Evolutionary conservation across 2,888 invertebrate species (phyloP).

Genomic region (Drosophila imparisetae): DNA sequence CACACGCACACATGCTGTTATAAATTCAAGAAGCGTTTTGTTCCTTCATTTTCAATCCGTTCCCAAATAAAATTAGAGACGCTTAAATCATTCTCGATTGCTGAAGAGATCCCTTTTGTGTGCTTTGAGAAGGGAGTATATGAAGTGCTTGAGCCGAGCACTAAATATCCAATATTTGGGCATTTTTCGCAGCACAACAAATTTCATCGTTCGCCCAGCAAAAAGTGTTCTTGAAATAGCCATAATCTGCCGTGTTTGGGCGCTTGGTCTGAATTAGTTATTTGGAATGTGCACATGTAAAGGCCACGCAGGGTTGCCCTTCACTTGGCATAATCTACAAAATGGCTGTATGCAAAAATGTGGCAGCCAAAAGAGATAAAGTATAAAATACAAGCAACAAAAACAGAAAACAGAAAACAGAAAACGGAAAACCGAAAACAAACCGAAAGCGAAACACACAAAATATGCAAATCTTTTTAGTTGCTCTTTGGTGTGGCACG

Average conservation of each 20-base stretch:
- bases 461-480: slow-evolving; percentile 69
- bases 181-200: no score
- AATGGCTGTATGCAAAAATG: slow-evolving; percentile 44
- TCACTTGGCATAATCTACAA: slow-evolving; percentile 72
- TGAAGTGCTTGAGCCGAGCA: neutral
- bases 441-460: slow-evolving; percentile 16
- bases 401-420: neutral
- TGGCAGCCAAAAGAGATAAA: slow-evolving; percentile 13
- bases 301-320: slow-evolving; percentile 5
- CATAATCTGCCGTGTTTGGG: neutral
- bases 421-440: slow-evolving; percentile 9
- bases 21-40: neutral
- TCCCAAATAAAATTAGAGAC: neutral
- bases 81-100: neutral
- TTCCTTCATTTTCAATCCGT: neutral
- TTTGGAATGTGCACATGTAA: neutral
- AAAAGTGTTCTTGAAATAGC: neutral
- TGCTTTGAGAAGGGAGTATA: neutral
- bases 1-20: no score
- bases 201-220: neutral
- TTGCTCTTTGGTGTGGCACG: slow-evolving; percentile 45
- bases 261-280: neutral
- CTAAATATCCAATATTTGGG: no score
- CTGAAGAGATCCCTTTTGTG: neutral
- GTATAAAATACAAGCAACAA: slow-evolving; percentile 8